Base-by-base conservation (phyloP, 1,140 invertebrate species). In the Brevipalpus yothersi region DNA sequence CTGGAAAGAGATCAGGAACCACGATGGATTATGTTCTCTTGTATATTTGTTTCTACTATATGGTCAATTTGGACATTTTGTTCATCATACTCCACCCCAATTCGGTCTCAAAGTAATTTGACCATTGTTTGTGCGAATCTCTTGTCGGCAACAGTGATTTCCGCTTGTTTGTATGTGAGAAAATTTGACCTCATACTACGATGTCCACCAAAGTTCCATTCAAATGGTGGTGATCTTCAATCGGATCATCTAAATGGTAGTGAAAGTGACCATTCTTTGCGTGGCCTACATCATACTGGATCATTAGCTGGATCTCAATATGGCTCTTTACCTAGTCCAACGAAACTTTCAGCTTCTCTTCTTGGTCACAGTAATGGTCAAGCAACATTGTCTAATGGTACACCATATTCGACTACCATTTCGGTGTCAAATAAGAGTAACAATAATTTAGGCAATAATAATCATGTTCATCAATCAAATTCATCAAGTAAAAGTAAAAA, bases 21-120 rank as follows among this genome's bases (percentile, higher is more conserved):
- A 7, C 65, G 74, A 19, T 75, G 73, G 73, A 72, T 76, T 43
- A 63, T 73, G 23, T 67, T 70, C 10, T 71, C 71, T 21, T 65
- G 68, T 5, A 60, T 71, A 1, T 61, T 72, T 17, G 68, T 67
- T 13, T 66, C 70, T 11, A 66, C 69, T 9, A 63, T 67, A 17
- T 74, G 73, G 72, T 62, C 73, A 8, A 65, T 71, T 2, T 75
- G 74, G 73, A 69, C 69, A n/a, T 13, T 13, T n/a, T 45, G 60
- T 23, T 13, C 15, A 21, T 15, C 45, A 21, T 54, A 40, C 17
- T 41, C 21, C 49, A 8, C 7, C 8, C 3, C 12, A 51, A n/a
- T 17, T 51, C 9, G 49, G 7, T 19, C 12, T 17, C n/a, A 51
- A 19, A 19, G 49, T 9, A 51, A 51, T 17, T 51, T 51, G 1